These are phyloP conservation scores for Riptortus pedestris DNA, from an alignment of 1,140 invertebrate species.

Conservation along the genomic window DNA sequence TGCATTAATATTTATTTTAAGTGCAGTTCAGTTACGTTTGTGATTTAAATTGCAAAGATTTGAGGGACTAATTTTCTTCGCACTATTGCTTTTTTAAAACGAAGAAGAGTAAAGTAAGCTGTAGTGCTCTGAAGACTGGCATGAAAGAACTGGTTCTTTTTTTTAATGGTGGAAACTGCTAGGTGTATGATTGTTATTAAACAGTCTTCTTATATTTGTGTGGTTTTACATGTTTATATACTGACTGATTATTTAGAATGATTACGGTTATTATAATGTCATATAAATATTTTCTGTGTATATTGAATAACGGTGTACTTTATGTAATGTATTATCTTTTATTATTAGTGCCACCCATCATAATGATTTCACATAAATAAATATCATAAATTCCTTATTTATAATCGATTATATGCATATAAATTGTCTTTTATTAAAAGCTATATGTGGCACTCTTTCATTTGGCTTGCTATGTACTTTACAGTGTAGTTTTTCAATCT, in stretches of 20 bases:
- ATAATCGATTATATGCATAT: conserved; percentile 2
- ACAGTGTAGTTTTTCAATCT: conserved; percentile 9
- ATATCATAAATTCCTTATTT: conserved; percentile 4
- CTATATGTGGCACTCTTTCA: conserved; percentile 8
- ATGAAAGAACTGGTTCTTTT: no score
- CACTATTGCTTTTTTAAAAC: not conserved
- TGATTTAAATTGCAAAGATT: conserved; percentile 3
- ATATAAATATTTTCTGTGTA: conserved; percentile 20
- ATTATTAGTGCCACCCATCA: conserved; percentile 3
- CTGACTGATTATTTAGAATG: conserved; percentile 27
- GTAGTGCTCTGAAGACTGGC: conserved; percentile 18
- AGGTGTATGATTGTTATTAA: conserved; percentile 21
- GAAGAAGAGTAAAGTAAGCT: not conserved
- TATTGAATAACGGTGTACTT: conserved; percentile 1
- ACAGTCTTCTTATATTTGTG: conserved; percentile 24
- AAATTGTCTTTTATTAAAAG: not conserved
- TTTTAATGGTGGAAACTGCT: not conserved
- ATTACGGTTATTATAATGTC: conserved; percentile 19
- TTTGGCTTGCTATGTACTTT: not conserved
- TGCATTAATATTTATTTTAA: conserved; percentile 16
- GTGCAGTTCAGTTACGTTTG: conserved; percentile 15
- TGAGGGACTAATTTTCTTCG: conserved; percentile 14
- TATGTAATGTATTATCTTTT: not conserved
- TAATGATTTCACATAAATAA: not conserved
- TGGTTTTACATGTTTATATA: conserved; percentile 26